These are phyloP conservation scores for Cirrhinus molitorella DNA, from an alignment of 2,797 vertebrate species.

Conservation along the genomic window DNA sequence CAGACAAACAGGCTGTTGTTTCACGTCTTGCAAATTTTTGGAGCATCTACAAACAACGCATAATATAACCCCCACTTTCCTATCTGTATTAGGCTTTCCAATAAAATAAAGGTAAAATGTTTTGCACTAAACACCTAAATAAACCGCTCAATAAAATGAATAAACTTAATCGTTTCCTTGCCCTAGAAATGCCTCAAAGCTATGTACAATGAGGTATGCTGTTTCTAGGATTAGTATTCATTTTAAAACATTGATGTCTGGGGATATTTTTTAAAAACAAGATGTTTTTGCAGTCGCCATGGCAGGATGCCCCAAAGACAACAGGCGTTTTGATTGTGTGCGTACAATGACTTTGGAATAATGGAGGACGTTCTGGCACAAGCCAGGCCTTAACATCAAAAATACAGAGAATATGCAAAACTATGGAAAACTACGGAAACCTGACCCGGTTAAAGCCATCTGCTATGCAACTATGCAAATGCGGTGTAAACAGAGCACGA, in stretches of 20 bases:
- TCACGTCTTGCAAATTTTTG: not conserved
- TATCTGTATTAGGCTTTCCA: not conserved
- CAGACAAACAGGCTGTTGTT: not conserved
- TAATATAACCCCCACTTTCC: not conserved
- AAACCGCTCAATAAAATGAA: not conserved
- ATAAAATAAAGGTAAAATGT: not conserved
- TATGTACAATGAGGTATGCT: conserved; percentile 25
- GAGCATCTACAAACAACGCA: not conserved
- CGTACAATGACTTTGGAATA: conserved; percentile 15
- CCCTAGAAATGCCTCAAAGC: conserved; percentile 15
- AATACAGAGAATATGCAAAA: conserved; percentile 57
- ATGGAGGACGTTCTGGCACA: conserved; percentile 8
- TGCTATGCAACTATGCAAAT: conserved; percentile 55
- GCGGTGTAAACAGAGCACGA: conserved; percentile 24
- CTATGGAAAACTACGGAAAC: conserved; percentile 53
- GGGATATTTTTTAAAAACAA: conserved; percentile 34
- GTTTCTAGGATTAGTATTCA: conserved; percentile 35
- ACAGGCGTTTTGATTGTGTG: conserved; percentile 25
- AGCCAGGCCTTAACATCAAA: conserved; percentile 42
- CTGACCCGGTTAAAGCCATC: conserved; percentile 56
- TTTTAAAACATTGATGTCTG: conserved; percentile 39
- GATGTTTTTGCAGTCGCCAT: conserved; percentile 31
- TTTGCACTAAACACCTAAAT: not conserved
- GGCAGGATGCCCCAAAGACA: conserved; percentile 15
- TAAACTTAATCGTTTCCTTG: not conserved